phyloP scores from a whole-genome alignment of 2,113 vertebrate species.

The Clarias batrachus region DNA sequence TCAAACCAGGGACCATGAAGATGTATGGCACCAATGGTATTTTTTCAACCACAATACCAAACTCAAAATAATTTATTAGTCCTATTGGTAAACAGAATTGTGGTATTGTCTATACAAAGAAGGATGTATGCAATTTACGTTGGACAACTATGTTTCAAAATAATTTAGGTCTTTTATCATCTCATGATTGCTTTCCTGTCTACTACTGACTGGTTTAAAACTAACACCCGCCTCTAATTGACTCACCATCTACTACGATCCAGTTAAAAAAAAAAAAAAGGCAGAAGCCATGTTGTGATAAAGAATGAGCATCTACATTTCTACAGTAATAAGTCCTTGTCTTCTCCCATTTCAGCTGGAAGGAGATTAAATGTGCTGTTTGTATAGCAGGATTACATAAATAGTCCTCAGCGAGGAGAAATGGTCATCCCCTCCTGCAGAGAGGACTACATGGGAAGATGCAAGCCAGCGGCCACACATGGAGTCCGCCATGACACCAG shows the following conservation, averaged over 20 bases:
- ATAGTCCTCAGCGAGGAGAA: conserved; percentile 60
- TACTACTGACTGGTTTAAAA: not conserved
- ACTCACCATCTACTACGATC: conserved; percentile 25
- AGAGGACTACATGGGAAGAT: conserved; percentile 68
- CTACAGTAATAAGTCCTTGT: conserved; percentile 62
- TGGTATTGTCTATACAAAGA: not conserved
- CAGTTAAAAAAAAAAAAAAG: conserved; percentile 29
- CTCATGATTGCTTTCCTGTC: not conserved
- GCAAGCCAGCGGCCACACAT: conserved; percentile 64
- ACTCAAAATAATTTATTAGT: not conserved
- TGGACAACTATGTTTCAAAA: not conserved
- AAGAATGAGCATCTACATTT: conserved; percentile 6
- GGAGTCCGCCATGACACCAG: conserved; percentile 57
- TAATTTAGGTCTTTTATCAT: not conserved
- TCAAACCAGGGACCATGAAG: not conserved
- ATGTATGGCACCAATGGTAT: not conserved
- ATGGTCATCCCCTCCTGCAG: conserved; percentile 55
- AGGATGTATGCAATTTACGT: not conserved
- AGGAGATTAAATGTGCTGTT: conserved; percentile 68
- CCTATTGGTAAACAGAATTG: not conserved
- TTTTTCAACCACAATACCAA: not conserved
- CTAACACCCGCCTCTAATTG: not conserved
- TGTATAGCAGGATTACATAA: conserved; percentile 65
- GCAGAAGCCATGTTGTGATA: not conserved
- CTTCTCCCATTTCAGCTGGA: conserved; percentile 60